Evolutionary conservation across 1,140 invertebrate genomes (phyloP), one percentile per base, ranked within the genome.

Genomic region (Drosophila erecta): DNA sequence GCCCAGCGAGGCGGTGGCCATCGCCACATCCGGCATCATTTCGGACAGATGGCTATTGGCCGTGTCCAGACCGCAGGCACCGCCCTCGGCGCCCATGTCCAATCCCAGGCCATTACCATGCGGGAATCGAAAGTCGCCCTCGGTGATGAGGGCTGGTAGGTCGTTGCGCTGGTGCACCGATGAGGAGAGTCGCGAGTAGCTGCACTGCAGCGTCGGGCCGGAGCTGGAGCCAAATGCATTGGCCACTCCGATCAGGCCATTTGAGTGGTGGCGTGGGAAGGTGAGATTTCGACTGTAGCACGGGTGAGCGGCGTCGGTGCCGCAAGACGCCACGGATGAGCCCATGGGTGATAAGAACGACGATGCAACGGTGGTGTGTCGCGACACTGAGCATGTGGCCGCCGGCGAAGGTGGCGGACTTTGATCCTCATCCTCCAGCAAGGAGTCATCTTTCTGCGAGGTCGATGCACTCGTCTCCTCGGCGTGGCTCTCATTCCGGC

Each of bases 21-120:
- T 96, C n/a, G 96, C 96, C 49, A 97, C 96, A 92, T 97, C 96
- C 2, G 96, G 96, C 95, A 97, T 97, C 78, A 96, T 95, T 71
- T 96, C 96, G 51, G 96, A 97, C 37, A 97, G 92, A 79, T 95
- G 95, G 27, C 95, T 95, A 54, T 95, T 93, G 43, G 70, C 91
- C 17, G 67, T 79, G 41, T 90, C 86, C 27, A 90, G 53, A 2
- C 76, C 79, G 69, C 75, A 76, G n/a, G 87, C 84, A 40, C 73
- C 70, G 20, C 64, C 60, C 54, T 90, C 78, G 22, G 76, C 55
- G 17, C 59, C 59, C 53, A 79, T 69, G n/a, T 89, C 75, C 11
- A 90, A 40, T 5, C 67, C 86, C 15, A 91, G 40, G 7, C 77
- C 64, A 57, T 85, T 87, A 33, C 75, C 74, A 44, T 81, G 85